Evolutionary conservation across 2,797 vertebrate species (phyloP).

Genomic region (Micromesistius poutassou): DNA sequence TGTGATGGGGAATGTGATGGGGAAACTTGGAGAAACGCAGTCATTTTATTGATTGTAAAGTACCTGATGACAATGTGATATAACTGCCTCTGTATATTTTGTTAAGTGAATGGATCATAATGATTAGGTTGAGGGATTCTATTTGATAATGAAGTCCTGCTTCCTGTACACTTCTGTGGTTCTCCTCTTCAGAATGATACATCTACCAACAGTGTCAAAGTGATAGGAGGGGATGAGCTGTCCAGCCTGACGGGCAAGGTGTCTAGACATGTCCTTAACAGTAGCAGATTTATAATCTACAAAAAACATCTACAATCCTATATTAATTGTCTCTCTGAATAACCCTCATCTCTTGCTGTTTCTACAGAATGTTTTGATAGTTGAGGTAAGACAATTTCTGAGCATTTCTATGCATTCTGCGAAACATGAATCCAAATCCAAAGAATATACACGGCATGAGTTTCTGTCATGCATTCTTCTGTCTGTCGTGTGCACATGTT

Average conservation of each 20-base stretch:
- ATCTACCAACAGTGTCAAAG: slow-evolving; percentile 72
- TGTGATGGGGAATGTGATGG: background rate
- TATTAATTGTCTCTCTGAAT: background rate
- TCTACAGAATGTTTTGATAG: slow-evolving; percentile 82
- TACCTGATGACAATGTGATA: background rate
- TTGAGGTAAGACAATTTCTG: slow-evolving; percentile 77
- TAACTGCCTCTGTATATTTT: background rate
- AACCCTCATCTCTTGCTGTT: background rate
- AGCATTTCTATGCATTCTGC: background rate
- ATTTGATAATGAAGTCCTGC: background rate
- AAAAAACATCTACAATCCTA: background rate
- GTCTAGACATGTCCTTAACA: background rate
- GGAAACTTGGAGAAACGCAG: background rate
- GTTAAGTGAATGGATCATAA: background rate
- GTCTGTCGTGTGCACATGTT: slow-evolving; percentile 16
- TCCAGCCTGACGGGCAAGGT: slow-evolving; percentile 76
- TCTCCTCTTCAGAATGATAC: slow-evolving; percentile 70
- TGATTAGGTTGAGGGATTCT: background rate
- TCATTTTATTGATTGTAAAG: background rate
- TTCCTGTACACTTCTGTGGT: slow-evolving; percentile 6
- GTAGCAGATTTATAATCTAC: background rate
- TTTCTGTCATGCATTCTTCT: background rate
- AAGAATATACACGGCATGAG: background rate
- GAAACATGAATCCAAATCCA: background rate
- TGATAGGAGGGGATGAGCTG: slow-evolving; percentile 79